Base-by-base conservation (phyloP, 2,888 invertebrate genomes). In the Lochmaea capreae region DNA sequence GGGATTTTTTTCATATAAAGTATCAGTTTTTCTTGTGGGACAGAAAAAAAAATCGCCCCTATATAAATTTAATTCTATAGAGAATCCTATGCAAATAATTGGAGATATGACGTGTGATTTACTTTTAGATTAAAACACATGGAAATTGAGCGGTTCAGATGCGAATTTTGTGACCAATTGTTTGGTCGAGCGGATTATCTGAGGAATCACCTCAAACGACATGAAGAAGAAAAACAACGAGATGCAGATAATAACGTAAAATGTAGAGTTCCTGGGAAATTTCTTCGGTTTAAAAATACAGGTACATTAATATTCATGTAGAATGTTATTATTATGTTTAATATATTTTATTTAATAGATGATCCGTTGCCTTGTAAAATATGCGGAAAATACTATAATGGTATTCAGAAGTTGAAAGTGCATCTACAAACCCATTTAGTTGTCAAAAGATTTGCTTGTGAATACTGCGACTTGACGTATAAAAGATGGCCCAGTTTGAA, bases 401-500 rank as follows among this genome's bases (percentile, higher is more conserved):
- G 72, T 22, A 73, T 78, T 42, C 65, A 74, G 43, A 76, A 74
- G 65, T 62, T 78, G 52, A 78, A 76, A 46, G 71, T 76, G 26
- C 78, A 78, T 49, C 65, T 78, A 26, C 74, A 76, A 42, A 76
- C 76, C n/a, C 78, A 78, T 58, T 67, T 77, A 12, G 75, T 77
- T 8, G 78, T 78, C 10, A 76, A 73, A 66, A 67, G 78, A 62
- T 78, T 74, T 63, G 63, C 65, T n/a, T 78, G 78, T 52, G 72
- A 76, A 57, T 78, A 69, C 66, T 78, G 78, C 49, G 74, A 76
- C 54, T 63, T 78, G 69, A 78, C 78, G 0, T 78, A 75, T 65
- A 73, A 76, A 52, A 67, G 75, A 63, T 74, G 78, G 76, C 74
- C 75, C 5, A 72, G 74, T 65, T 73, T 76, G 5, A 77, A 77